Conservation (phyloP, 2,888 invertebrate species). For the Cerceris rybyensis region DNA sequence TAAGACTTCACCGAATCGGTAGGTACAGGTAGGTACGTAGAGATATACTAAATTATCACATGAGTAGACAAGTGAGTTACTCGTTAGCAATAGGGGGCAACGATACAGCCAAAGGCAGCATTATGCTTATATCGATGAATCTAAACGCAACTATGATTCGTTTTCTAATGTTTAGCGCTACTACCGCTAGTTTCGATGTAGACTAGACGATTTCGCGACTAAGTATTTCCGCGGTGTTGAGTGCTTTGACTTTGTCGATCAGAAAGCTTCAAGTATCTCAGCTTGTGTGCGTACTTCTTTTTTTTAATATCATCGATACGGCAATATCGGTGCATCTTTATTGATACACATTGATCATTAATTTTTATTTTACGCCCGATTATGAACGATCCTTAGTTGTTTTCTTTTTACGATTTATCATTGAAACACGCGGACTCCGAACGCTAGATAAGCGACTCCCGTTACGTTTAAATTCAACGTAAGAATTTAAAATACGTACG, state of each 20-base stretch:
- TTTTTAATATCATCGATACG: not conserved
- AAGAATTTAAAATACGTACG: conserved; percentile 69
- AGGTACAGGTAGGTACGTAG: conserved; percentile 77
- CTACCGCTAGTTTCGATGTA: conserved; percentile 26
- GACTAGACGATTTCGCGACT: not conserved
- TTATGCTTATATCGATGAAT: conserved; percentile 72
- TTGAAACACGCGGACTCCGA: not conserved
- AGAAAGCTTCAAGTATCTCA: not conserved
- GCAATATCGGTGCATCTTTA: not conserved
- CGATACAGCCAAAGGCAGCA: conserved; percentile 80
- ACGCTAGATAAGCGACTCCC: conserved; percentile 44
- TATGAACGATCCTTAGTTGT: not conserved
- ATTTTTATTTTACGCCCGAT: not conserved
- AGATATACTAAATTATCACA: conserved; percentile 80
- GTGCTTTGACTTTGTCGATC: not conserved
- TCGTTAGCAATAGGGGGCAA: conserved; percentile 79
- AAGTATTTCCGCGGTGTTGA: not conserved
- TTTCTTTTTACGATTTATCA: not conserved
- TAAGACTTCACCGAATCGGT: conserved; percentile 57
- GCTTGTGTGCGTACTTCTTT: not conserved
- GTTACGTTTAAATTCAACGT: conserved; percentile 67
- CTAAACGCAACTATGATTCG: conserved; percentile 65
- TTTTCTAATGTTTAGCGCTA: conserved; percentile 30
- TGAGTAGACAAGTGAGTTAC: conserved; percentile 79
- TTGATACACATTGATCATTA: not conserved